Conservation (phyloP, 2,113 vertebrate species). For the Dendrocopos noguchii region DNA sequence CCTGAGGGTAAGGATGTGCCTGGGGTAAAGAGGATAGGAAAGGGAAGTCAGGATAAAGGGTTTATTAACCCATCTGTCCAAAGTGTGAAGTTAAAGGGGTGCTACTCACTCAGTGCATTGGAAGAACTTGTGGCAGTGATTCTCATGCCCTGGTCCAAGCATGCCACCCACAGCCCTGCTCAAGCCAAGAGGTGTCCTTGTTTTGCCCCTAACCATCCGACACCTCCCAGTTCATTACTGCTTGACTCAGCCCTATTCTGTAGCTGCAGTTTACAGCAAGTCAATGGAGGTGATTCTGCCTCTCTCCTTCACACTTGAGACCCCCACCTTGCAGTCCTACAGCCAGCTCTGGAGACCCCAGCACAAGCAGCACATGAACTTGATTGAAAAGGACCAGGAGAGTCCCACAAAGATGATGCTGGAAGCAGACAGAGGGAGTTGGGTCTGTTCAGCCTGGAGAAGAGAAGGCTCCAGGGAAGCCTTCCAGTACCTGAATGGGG, state of each 20-base stretch:
- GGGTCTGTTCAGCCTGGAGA: no score
- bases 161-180: neutral
- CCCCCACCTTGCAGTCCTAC: no score
- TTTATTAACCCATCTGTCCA: neutral
- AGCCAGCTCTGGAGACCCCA: no score
- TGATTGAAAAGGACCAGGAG: no score
- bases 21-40: neutral
- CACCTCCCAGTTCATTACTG: neutral
- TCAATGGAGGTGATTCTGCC: no score
- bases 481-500: no score
- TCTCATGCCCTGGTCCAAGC: neutral
- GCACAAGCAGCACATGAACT: no score
- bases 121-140: neutral
- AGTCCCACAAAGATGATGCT: no score
- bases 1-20: neutral
- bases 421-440: no score
- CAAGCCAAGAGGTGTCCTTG: neutral
- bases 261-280: accelerated
- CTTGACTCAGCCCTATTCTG: no score
- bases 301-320: no score
- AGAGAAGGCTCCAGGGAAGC: no score
- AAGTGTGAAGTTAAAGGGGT: neutral
- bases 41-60: neutral
- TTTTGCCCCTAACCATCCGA: neutral
- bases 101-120: neutral